A percentile compares a stretch with the other conserved stretches of the same genome.
Evolutionary conservation across 2,113 vertebrate species (phyloP).

Genomic region (Acrocephalus arundinaceus): DNA sequence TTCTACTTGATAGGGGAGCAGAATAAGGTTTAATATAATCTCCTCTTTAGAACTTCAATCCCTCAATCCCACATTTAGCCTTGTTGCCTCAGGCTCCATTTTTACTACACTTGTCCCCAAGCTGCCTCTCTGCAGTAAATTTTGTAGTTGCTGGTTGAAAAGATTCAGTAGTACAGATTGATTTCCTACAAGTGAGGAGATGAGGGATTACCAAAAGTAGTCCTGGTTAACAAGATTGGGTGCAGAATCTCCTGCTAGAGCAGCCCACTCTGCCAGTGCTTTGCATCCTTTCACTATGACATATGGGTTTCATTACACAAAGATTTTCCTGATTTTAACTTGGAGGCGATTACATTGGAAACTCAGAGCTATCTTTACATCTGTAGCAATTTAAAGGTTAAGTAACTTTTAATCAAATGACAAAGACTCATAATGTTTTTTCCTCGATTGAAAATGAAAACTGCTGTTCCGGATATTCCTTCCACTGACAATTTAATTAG

Average conservation of each 20-base stretch:
- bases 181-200: conserved; percentile 78
- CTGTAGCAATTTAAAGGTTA: conserved; percentile 76
- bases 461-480: conserved; percentile 54
- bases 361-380: conserved; percentile 75
- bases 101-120: conserved; percentile 71
- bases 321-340: conserved; percentile 80
- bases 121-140: conserved; percentile 76
- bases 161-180: conserved; percentile 81
- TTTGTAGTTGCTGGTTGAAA: conserved; percentile 73
- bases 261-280: conserved; percentile 77
- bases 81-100: conserved; percentile 70
- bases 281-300: conserved; percentile 78
- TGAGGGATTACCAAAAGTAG: conserved; percentile 80
- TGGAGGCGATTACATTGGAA: conserved; percentile 77
- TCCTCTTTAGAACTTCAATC: conserved; percentile 71
- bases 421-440: conserved; percentile 72
- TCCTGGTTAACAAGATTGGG: conserved; percentile 80
- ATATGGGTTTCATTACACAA: conserved; percentile 81
- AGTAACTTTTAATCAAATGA: conserved; percentile 79
- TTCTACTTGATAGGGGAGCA: conserved; percentile 38
- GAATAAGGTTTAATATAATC: conserved; percentile 71
- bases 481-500: conserved; percentile 66
- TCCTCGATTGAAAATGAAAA: conserved; percentile 66
- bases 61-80: conserved; percentile 71
- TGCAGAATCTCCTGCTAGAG: conserved; percentile 74